phyloP scores from a whole-genome alignment of 2,797 vertebrate genomes.

The Clarias platycephalus region DNA sequence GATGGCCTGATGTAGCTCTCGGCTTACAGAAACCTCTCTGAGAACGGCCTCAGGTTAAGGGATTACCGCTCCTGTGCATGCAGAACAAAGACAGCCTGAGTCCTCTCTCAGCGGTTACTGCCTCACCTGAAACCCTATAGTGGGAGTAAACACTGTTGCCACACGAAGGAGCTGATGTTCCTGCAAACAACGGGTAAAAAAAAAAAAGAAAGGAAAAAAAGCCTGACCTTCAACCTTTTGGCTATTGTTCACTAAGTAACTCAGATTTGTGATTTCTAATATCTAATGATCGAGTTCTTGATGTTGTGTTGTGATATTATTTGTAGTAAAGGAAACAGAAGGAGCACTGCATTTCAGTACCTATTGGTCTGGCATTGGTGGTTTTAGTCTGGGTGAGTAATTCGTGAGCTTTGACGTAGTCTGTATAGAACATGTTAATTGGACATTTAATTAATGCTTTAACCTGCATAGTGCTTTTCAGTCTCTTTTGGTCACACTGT shows the following conservation, averaged over 20 bases:
- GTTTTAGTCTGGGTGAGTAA: neutral
- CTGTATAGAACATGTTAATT: constrained; percentile 56
- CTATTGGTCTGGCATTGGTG: neutral
- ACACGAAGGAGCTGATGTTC: constrained; percentile 65
- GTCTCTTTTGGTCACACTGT: constrained; percentile 74
- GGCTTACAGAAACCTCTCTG: constrained; percentile 66
- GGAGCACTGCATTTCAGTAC: neutral
- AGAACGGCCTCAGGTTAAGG: constrained; percentile 68
- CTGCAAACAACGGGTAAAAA: constrained; percentile 65
- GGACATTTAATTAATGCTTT: constrained; percentile 72
- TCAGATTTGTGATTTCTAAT: constrained; percentile 67
- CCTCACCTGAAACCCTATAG: constrained; percentile 67
- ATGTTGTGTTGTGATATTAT: constrained; percentile 4
- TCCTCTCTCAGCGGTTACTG: constrained; percentile 29
- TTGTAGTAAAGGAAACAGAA: neutral
- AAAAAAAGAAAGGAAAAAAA: constrained; percentile 63
- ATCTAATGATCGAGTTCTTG: constrained; percentile 15
- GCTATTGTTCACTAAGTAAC: constrained; percentile 71
- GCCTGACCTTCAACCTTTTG: constrained; percentile 72
- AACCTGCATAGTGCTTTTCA: constrained; percentile 69
- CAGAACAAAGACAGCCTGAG: constrained; percentile 48
- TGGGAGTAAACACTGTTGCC: constrained; percentile 68
- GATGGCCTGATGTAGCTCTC: constrained; percentile 54
- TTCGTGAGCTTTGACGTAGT: neutral
- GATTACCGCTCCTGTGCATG: constrained; percentile 57